Evolutionary conservation across 2,797 vertebrate genomes (phyloP).

Genomic region (Neosalanx taihuensis): DNA sequence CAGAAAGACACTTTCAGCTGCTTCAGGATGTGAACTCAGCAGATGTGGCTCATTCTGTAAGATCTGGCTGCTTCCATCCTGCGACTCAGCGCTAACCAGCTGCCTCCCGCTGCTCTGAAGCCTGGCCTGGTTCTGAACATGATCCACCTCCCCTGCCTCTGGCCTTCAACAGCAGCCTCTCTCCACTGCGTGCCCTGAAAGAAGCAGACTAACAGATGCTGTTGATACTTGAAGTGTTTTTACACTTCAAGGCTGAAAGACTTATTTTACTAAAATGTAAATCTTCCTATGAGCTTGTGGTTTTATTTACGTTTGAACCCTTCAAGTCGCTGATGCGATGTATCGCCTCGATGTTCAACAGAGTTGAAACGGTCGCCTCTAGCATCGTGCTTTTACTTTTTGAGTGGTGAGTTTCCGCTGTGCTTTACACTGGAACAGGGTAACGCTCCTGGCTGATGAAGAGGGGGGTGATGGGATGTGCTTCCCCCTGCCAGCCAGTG

Average conservation of each 20-base stretch:
- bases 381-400: neutral
- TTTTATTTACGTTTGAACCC: constrained; percentile 1
- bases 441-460: neutral
- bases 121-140: neutral
- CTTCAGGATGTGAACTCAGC: neutral
- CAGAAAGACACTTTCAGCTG: neutral
- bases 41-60: neutral
- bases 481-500: constrained; percentile 27
- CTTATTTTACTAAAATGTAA: neutral
- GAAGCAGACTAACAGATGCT: neutral
- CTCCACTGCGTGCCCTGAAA: neutral
- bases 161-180: neutral
- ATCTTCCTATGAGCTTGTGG: neutral
- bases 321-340: neutral
- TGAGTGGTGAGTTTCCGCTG: neutral
- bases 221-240: constrained; percentile 1
- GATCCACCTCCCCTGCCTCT: neutral
- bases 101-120: too few species aligned
- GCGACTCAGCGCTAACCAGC: too few species aligned
- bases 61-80: neutral
- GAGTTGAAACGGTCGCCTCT: neutral
- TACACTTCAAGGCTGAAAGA: constrained; percentile 11
- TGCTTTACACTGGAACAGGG: neutral
- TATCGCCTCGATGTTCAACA: neutral
- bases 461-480: constrained; percentile 39